Base-by-base conservation (phyloP, 2,888 invertebrate genomes). In the Alcis repandata region DNA sequence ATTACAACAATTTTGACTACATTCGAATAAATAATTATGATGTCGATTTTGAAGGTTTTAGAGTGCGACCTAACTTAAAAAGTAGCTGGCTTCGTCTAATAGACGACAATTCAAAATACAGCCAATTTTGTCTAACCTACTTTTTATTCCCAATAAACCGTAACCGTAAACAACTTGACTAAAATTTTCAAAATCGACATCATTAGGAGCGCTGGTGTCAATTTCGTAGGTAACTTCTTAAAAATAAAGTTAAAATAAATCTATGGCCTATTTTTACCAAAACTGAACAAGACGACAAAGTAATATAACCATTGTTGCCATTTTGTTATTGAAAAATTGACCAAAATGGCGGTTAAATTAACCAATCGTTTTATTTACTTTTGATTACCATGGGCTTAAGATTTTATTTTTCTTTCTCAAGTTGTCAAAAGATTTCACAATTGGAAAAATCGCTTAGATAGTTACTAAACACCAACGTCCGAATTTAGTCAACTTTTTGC, bases 1-100 rank as follows among this genome's bases (percentile, higher is more conserved):
- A 40, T 57, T 54, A 51, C 73, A 68, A 59, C 20, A 32, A 67
- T 71, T 64, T 76, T 72, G 72, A 70, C 77, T 75, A 74, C 72
- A 79, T 40, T 70, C 75, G 20, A 20, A 51, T 20, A 36, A 20
- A 43, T 13, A 17, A 27, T 27, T 51, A 32, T 32, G 11, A 32
- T 49, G 8, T 36, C 51, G 38, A 51, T 36, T 51, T 33, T 49
- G 36, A 36, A 51, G 36, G 13, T 36, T 51, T 36, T 20, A 38
- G 8, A 19, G 19, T n/a, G 1, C 51, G 17, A 7, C 9, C 11
- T 0, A 32, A 49, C 11, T 43, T 19, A 46, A 17, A 32, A 10
- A 49, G n/a, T n/a, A n/a, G n/a, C n/a, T n/a, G 40, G 9, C 19
- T 46, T 27, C 17, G 7, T 45, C 11, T 20, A 45, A 20, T 4